Evolutionary conservation across 2,888 invertebrate species (phyloP).

Genomic region (Eupithecia tripunctaria): DNA sequence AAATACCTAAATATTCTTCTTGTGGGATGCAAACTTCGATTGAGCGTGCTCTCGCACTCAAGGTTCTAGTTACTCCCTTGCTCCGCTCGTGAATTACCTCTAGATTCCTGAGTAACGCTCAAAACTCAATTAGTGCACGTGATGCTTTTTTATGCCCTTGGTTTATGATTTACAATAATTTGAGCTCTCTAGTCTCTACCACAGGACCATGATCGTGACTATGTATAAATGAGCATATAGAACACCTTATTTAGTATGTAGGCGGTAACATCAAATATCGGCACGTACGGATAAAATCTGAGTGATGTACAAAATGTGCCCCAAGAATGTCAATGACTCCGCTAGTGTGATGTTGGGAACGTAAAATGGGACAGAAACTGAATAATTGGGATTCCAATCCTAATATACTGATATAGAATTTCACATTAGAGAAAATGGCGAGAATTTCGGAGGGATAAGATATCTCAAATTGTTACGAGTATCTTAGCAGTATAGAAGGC

Average conservation of each 20-base stretch:
- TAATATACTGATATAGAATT: constrained; percentile 29
- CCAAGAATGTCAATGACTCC: constrained; percentile 35
- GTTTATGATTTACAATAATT: background rate
- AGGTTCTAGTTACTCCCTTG: background rate
- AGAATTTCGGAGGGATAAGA: constrained; percentile 1
- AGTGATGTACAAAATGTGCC: constrained; percentile 37
- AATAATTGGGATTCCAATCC: constrained; percentile 37
- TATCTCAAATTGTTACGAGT: background rate
- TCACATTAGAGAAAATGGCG: constrained; percentile 19
- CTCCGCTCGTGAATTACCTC: background rate
- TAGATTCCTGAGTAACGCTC: background rate
- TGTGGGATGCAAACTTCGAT: background rate
- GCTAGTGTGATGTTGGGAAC: constrained; percentile 29
- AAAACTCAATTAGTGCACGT: background rate
- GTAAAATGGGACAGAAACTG: constrained; percentile 31
- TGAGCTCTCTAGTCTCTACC: background rate
- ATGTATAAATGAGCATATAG: background rate
- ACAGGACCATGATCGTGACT: background rate
- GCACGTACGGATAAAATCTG: constrained; percentile 33
- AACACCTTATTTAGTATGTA: constrained; percentile 26
- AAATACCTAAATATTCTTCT: background rate
- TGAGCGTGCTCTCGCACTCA: background rate
- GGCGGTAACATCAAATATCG: constrained; percentile 27
- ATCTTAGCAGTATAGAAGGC: background rate
- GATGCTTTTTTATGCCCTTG: background rate